Conservation (phyloP, 2,888 invertebrate genomes). For the Criorhina ranunculi region DNA sequence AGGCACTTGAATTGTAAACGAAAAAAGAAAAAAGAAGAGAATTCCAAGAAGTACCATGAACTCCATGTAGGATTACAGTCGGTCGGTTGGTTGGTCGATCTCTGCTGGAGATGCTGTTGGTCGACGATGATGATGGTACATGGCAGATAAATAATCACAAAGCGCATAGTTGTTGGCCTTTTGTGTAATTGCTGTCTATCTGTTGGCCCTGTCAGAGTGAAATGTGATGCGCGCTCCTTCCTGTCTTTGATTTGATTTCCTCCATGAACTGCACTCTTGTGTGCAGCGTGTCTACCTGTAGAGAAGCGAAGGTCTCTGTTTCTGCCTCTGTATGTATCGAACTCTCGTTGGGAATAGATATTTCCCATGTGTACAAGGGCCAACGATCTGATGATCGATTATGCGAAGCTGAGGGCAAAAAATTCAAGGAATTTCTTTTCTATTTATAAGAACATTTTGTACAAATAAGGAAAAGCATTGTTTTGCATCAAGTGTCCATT, state of each 20-base stretch:
- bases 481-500: slow-evolving; percentile 33
- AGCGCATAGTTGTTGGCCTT: slow-evolving; percentile 56
- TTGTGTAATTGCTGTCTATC: slow-evolving; percentile 64
- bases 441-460: slow-evolving; percentile 17
- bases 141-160: slow-evolving; percentile 65
- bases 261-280: slow-evolving; percentile 21
- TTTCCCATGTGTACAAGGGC: slow-evolving; percentile 49
- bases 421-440: slow-evolving; percentile 50
- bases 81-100: slow-evolving; percentile 1
- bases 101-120: background rate
- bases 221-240: slow-evolving; percentile 59
- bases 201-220: slow-evolving; percentile 46
- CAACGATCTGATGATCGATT: slow-evolving; percentile 59
- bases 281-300: slow-evolving; percentile 26
- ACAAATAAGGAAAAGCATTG: slow-evolving; percentile 16
- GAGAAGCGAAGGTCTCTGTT: background rate
- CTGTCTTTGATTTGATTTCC: slow-evolving; percentile 66
- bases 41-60: slow-evolving; percentile 68
- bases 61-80: slow-evolving; percentile 30
- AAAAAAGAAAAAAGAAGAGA: slow-evolving; percentile 48
- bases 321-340: slow-evolving; percentile 23
- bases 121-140: slow-evolving; percentile 31
- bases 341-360: background rate
- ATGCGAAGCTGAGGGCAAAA: slow-evolving; percentile 34
- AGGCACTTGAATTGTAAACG: slow-evolving; percentile 12